Evolutionary conservation across 2,797 vertebrate genomes (phyloP), one percentile per base, ranked within the genome.

Genomic region (Astyanax mexicanus): DNA sequence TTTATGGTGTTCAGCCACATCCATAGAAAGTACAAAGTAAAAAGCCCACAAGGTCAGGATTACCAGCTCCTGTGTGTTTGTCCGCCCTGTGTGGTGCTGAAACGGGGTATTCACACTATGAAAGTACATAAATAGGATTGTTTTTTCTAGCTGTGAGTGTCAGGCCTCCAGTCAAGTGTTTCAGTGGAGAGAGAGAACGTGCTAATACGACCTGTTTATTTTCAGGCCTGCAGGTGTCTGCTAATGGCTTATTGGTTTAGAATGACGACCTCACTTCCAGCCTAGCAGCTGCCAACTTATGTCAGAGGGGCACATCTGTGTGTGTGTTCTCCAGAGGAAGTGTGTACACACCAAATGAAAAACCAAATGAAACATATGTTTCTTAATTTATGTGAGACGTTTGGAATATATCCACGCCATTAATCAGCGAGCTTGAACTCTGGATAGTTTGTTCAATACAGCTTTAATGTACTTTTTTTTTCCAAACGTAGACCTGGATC

Each of bases 121-220:
- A 82, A 89, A 84, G 83, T 83, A 71, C 67, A 82, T 87, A 77
- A 91, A 88, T 71, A 84, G 64, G 83, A 86, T 83, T 88, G 81
- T 91, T 90, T 87, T 89, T 80, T 83, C 69, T 88, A 83, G 83
- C 83, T 82, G 67, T 32, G 82, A 64, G 60, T 61, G 70, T 75
- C 74, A 73, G 37, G 57, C 58, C 61, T 77, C 12, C 61, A 49
- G 81, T 76, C 80, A 72, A 86, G 78, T 71, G 78, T 87, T 82
- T 83, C 69, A 84, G 79, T 29, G 69, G 82, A 67, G 69, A 71
- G 69, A 87, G 75, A 32, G 12, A 61, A 69, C 62, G 19, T 76
- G 65, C 60, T 74, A 84, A 84, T 66, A 84, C 49, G 81, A 81
- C 49, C 47, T 89, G 85, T 91, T 92, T 91, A 90, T 92, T 89